These are phyloP conservation scores for Opisthocomus hoazin DNA, from an alignment of 2,113 vertebrate species.

Conservation along the genomic window DNA sequence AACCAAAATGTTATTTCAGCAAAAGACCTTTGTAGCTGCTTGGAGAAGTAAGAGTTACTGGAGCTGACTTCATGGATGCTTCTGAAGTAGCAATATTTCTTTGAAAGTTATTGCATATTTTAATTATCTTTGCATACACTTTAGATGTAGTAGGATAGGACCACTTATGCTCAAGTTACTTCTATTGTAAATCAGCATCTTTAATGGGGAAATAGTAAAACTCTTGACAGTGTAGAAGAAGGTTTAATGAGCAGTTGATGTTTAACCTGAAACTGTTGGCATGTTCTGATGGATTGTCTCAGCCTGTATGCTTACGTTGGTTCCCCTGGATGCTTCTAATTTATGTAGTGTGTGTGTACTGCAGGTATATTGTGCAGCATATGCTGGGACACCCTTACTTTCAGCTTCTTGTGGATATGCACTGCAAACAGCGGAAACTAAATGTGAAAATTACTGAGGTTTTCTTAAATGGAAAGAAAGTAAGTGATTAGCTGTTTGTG, in stretches of 20 bases:
- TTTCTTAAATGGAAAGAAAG: neutral
- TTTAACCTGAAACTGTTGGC: neutral
- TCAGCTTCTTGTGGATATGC: neutral
- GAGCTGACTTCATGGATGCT: neutral
- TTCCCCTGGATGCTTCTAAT: neutral
- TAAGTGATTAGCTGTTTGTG: neutral
- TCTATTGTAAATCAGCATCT: neutral
- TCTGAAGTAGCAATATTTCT: neutral
- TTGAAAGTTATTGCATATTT: neutral
- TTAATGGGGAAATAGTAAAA: neutral
- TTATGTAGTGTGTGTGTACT: too few relatives aligned
- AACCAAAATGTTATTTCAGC: neutral
- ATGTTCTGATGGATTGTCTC: neutral
- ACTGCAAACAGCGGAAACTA: neutral
- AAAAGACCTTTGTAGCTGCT: neutral
- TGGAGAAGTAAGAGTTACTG: conserved; percentile 3
- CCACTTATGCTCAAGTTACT: neutral
- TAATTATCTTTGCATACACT: neutral
- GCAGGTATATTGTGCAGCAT: neutral
- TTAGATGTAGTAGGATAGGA: neutral
- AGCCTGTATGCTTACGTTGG: rapidly evolving
- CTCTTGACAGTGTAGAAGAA: neutral
- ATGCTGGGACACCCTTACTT: neutral
- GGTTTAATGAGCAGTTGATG: neutral
- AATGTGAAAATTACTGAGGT: neutral